Percentiles rank a stretch among this genome's conserved stretches.
Conservation (phyloP, 2,113 vertebrate species). For the Xerus inauris region DNA sequence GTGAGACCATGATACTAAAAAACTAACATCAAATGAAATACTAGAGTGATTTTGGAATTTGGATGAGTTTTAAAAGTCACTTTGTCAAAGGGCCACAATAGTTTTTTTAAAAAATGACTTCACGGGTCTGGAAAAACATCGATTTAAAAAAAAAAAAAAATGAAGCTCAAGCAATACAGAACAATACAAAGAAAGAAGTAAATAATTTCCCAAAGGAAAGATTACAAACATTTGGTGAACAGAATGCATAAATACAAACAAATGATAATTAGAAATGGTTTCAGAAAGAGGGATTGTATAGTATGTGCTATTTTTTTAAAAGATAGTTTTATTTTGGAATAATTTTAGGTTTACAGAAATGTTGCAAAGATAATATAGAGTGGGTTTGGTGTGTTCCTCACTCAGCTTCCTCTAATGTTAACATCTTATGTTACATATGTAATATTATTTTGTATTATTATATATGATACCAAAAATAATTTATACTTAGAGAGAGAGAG, state of each 20-base stretch:
- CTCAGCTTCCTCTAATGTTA: neutral
- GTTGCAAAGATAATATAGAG: neutral
- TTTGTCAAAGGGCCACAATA: neutral
- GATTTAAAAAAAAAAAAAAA: neutral
- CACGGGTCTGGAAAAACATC: neutral
- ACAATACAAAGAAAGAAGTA: conserved; percentile 35
- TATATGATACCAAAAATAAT: no score
- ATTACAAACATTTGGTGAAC: conserved; percentile 44
- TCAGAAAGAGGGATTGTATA: neutral
- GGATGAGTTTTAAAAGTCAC: neutral
- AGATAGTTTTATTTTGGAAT: conserved; percentile 27
- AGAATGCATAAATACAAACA: conserved; percentile 43
- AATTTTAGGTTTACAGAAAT: conserved; percentile 53
- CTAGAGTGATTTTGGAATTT: neutral
- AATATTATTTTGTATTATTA: neutral
- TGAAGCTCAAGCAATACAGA: neutral
- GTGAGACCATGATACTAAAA: neutral
- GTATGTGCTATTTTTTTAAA: conserved; percentile 39
- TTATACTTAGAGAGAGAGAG: neutral
- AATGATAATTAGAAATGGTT: conserved; percentile 48
- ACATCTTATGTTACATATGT: neutral
- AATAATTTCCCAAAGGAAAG: conserved; percentile 40
- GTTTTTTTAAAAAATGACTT: conserved; percentile 13
- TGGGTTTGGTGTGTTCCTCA: neutral
- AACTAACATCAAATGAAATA: conserved; percentile 1